Percentiles rank a stretch among this genome's conserved stretches.
These are phyloP conservation scores for Acleris laterana DNA, from an alignment of 2,888 invertebrate genomes.

Conservation along the genomic window DNA sequence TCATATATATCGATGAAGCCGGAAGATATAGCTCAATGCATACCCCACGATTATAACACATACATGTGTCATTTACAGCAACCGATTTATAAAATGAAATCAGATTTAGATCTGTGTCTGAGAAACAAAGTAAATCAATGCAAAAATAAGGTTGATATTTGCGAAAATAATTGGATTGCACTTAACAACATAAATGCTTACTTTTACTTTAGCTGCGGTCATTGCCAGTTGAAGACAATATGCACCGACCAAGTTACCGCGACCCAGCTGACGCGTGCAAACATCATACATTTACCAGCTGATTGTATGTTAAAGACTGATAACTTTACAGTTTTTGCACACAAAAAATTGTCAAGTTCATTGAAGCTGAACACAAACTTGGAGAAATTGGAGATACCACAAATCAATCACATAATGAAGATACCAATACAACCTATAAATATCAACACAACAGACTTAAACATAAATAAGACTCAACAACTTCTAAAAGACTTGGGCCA, in stretches of 20 bases:
- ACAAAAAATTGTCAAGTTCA: background rate
- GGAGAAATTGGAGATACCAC: background rate
- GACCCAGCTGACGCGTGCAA: background rate
- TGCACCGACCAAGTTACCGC: slow-evolving; percentile 1
- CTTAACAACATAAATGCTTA: background rate
- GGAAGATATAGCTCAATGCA: too few species aligned
- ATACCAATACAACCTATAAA: background rate
- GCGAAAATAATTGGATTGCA: background rate
- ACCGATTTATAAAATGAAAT: background rate
- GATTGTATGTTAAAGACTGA: background rate
- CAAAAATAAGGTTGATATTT: background rate
- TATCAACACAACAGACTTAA: background rate
- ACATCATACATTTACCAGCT: background rate
- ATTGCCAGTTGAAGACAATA: background rate
- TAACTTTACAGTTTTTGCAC: background rate
- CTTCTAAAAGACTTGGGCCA: background rate
- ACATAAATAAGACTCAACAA: background rate
- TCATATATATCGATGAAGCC: too few species aligned
- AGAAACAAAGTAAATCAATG: background rate
- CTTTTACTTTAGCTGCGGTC: background rate
- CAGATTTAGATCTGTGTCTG: background rate
- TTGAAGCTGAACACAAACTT: background rate
- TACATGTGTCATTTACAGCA: background rate
- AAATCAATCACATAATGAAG: background rate
- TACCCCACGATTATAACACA: too few species aligned